phyloP scores from a whole-genome alignment of 2,888 invertebrate species.

The Iselma pallidipennis region DNA sequence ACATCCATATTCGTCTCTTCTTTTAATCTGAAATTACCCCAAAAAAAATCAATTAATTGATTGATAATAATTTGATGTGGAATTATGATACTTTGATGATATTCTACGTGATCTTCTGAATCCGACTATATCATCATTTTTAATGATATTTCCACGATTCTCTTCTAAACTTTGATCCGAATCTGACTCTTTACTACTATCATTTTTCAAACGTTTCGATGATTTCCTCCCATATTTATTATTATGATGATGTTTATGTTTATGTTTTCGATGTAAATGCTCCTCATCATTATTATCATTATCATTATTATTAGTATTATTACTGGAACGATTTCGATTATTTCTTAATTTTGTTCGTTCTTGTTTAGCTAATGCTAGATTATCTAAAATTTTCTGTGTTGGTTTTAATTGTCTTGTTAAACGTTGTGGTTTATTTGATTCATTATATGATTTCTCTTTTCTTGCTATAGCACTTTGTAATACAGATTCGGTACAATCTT shows the following conservation, averaged over 20 bases:
- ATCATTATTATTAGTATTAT: slow-evolving; percentile 26
- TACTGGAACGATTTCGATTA: slow-evolving; percentile 6
- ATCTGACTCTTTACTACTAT: slow-evolving; percentile 37
- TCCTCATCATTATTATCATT: slow-evolving; percentile 25
- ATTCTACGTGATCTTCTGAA: slow-evolving; percentile 42
- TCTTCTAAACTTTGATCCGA: slow-evolving; percentile 29
- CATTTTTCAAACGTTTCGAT: slow-evolving; percentile 31
- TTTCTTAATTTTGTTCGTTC: slow-evolving; percentile 30
- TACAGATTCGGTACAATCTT: slow-evolving; percentile 65
- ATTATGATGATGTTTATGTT: slow-evolving; percentile 29
- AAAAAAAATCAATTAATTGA: neutral
- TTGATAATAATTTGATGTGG: neutral
- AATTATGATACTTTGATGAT: slow-evolving; percentile 35
- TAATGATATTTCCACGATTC: slow-evolving; percentile 28
- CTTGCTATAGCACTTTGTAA: slow-evolving; percentile 73
- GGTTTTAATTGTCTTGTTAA: slow-evolving; percentile 66
- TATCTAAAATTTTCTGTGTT: slow-evolving; percentile 68
- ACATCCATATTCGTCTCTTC: slow-evolving; percentile 18
- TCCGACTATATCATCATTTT: neutral
- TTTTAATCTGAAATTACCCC: neutral
- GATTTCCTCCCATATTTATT: slow-evolving; percentile 34
- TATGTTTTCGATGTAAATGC: slow-evolving; percentile 23
- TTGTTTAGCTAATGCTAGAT: slow-evolving; percentile 59
- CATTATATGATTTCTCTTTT: slow-evolving; percentile 71
- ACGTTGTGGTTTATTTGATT: slow-evolving; percentile 56